Conservation (phyloP, 2,888 invertebrate genomes). For the Cryptus viduatorius region DNA sequence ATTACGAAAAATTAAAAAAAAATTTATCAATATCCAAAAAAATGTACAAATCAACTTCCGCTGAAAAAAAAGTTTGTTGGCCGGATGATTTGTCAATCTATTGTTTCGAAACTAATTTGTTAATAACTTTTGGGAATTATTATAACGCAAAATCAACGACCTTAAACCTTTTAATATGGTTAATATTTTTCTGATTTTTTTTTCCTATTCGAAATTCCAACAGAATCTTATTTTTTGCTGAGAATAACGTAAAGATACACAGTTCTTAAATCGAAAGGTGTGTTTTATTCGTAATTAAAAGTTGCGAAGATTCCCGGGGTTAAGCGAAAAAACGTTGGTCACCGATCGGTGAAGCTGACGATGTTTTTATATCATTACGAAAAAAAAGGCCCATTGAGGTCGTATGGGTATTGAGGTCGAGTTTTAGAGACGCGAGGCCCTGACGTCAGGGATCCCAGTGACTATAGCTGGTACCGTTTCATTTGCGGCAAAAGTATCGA, state of each 20-base stretch:
- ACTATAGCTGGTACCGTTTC: constrained; percentile 74
- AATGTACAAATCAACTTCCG: too few relatives aligned
- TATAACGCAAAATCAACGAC: too few relatives aligned
- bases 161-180: too few relatives aligned
- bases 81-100: too few relatives aligned
- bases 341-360: constrained; percentile 2
- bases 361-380: constrained; percentile 34
- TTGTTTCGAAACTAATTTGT: too few relatives aligned
- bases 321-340: background rate
- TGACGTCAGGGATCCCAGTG: constrained; percentile 65
- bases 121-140: too few relatives aligned
- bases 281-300: constrained; percentile 42
- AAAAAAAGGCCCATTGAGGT: constrained; percentile 75
- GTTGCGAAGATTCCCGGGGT: background rate
- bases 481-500: constrained; percentile 41
- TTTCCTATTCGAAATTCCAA: too few relatives aligned
- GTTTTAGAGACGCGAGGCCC: constrained; percentile 73
- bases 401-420: constrained; percentile 77
- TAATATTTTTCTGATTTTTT: too few relatives aligned
- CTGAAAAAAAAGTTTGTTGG: too few relatives aligned
- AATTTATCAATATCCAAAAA: too few relatives aligned
- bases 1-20: too few relatives aligned
- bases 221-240: too few relatives aligned
- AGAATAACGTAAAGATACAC: background rate
- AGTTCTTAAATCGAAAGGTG: background rate